Evolutionary conservation across 92 coral and sea anemone species (phyloP), one percentile per base, ranked within the genome.

Genomic region (Epizoanthus rinbou): DNA sequence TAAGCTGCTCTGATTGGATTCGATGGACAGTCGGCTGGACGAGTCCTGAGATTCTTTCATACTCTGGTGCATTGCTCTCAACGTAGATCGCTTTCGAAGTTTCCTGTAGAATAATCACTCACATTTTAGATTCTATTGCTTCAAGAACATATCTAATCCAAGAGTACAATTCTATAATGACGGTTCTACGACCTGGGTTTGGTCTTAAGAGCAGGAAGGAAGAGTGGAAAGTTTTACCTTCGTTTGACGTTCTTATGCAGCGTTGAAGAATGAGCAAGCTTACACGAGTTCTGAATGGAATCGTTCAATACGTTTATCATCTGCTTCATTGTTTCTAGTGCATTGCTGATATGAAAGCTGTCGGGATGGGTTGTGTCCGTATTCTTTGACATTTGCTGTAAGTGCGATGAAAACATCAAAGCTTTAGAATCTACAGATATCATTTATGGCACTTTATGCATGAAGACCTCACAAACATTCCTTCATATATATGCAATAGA

Each of bases 341-440:
- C 97, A 71, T 88, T 96, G 47, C 88, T 92, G 64, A 96, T 87
- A 54, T 96, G 98, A 65, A 96, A 96, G 43, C 98, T 88, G 84
- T 96, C 99, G 15, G 99, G 99, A 69, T 96, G 99, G 62, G 90
- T 89, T 3, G 97, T 54, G 19, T 96, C 99, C 3, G 99, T 96
- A 73, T 91, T 88, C 85, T 96, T 96, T 74, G 94, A 88, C 81
- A 96, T 85, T 96, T 96, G 99, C 99, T 96, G 90, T 23, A 72
- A 66, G 54, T 8, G 54, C 54, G 14, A 47, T 47, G 54, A 47
- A 8, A 47, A 47, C 5, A 47, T 47, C 1, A 47, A 47, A 8
- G 1, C 13, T 8, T 47, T 47, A 47, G 54, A 8, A 4, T 47
- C 54, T 47, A 9, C 15, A 47, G 53, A 7, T 47, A 10, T 3